Conservation (phyloP, 2,797 vertebrate genomes). For the Melanotaenia parkinsoni region DNA sequence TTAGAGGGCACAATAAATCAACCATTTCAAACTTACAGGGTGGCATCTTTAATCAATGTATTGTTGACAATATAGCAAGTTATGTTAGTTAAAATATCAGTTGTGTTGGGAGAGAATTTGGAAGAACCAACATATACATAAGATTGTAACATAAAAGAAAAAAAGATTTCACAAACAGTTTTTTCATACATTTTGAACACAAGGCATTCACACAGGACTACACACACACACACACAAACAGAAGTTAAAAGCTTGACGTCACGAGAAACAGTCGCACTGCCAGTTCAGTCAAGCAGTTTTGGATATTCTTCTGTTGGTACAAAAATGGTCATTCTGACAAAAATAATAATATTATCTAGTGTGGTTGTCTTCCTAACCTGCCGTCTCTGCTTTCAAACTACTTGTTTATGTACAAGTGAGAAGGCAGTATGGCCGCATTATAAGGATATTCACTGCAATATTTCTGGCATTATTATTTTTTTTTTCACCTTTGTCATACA, state of each 20-base stretch:
- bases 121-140: conserved; percentile 81
- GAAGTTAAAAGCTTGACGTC: conserved; percentile 53
- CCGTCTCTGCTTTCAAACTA: conserved; percentile 59
- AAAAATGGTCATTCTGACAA: conserved; percentile 77
- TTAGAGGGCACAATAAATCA: conserved; percentile 9
- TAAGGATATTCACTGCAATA: conserved; percentile 73
- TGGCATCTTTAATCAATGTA: conserved; percentile 79
- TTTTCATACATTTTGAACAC: conserved; percentile 55
- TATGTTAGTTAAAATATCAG: conserved; percentile 78
- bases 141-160: conserved; percentile 57
- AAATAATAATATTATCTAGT: conserved; percentile 57
- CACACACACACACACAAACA: conserved; percentile 35
- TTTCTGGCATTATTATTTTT: conserved; percentile 50
- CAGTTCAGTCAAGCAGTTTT: conserved; percentile 63
- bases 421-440: conserved; percentile 82
- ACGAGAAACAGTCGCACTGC: conserved; percentile 56
- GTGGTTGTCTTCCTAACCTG: conserved; percentile 49
- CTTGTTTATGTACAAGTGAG: conserved; percentile 74
- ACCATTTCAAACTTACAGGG: conserved; percentile 69
- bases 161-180: conserved; percentile 68
- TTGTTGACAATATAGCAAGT: conserved; percentile 77
- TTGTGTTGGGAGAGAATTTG: conserved; percentile 68
- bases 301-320: conserved; percentile 76
- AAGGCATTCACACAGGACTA: conserved; percentile 53
- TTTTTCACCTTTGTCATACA: conserved; percentile 68